phyloP scores from a whole-genome alignment of 2,797 vertebrate species.

The Aselliscus stoliczkanus region DNA sequence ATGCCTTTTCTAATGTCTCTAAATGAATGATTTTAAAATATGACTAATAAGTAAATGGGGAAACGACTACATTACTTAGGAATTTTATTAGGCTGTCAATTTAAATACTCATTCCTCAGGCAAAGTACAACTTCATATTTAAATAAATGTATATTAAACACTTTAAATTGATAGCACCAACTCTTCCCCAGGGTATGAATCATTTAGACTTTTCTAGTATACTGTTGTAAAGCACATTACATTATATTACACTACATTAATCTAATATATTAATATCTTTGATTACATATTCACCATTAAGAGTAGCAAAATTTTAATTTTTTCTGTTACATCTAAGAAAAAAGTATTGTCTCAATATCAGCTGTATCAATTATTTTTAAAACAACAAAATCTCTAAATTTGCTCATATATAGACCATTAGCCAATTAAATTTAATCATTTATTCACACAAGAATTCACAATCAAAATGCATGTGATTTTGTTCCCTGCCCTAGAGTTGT shows the following conservation, averaged over 20 bases:
- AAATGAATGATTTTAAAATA: conserved; percentile 74
- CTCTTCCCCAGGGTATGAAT: conserved; percentile 68
- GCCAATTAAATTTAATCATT: conserved; percentile 27
- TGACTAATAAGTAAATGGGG: conserved; percentile 68
- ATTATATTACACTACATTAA: conserved; percentile 41
- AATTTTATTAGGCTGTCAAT: conserved; percentile 77
- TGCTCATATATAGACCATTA: background rate
- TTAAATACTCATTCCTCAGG: conserved; percentile 74
- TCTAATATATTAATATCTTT: conserved; percentile 51
- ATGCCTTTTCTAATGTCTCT: conserved; percentile 62
- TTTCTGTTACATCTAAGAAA: background rate
- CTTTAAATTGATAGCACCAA: conserved; percentile 71
- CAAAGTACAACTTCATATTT: conserved; percentile 73
- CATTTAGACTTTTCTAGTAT: conserved; percentile 63
- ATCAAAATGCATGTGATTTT: conserved; percentile 27
- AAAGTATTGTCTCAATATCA: background rate
- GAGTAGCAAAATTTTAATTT: conserved; percentile 36
- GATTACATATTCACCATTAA: conserved; percentile 41
- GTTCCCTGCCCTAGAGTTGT: conserved; percentile 19
- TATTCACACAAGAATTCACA: conserved; percentile 38
- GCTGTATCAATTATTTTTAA: conserved; percentile 24
- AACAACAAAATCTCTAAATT: background rate
- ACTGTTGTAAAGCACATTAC: conserved; percentile 35
- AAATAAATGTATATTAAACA: conserved; percentile 78
- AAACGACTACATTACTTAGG: conserved; percentile 69